Evolutionary conservation across 35 echinoderm and acorn worm species (phyloP).

Genomic region (Diadema setosum): DNA sequence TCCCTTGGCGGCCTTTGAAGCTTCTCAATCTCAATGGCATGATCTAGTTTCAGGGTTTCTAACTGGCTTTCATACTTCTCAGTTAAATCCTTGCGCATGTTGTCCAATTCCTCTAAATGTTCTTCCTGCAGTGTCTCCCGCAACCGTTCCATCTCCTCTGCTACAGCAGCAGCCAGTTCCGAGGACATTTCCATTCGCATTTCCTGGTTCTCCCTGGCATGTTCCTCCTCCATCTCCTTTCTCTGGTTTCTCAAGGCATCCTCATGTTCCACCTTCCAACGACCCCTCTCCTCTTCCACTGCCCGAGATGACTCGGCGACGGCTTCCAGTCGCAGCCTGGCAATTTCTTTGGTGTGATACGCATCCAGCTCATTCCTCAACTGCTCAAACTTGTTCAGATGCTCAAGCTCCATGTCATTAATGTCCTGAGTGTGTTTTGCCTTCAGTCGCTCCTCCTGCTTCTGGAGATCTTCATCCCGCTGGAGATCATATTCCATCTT

Average conservation of each 20-base stretch:
- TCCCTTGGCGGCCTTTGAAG: background rate
- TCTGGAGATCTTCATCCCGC: slow-evolving; percentile 61
- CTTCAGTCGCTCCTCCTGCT: slow-evolving; percentile 57
- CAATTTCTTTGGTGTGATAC: slow-evolving; percentile 62
- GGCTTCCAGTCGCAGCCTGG: slow-evolving; percentile 49
- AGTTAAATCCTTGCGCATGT: background rate
- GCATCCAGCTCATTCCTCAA: slow-evolving; percentile 45
- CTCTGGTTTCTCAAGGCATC: slow-evolving; percentile 27
- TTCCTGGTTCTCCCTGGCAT: slow-evolving; percentile 18
- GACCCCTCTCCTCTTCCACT: slow-evolving; percentile 42
- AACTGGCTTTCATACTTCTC: slow-evolving; percentile 29
- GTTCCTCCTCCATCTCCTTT: slow-evolving; percentile 11
- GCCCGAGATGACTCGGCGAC: slow-evolving; percentile 64
- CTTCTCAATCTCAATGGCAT: background rate
- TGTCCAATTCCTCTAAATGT: slow-evolving; percentile 10
- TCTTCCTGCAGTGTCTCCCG: slow-evolving; percentile 50
- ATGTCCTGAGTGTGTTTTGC: slow-evolving; percentile 46
- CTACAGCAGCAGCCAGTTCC: background rate
- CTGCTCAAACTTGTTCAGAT: slow-evolving; percentile 67
- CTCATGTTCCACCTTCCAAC: background rate
- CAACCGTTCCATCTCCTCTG: slow-evolving; percentile 18
- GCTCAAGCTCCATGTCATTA: slow-evolving; percentile 24
- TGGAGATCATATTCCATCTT: slow-evolving; percentile 77
- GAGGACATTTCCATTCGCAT: slow-evolving; percentile 31
- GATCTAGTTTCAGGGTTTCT: background rate